Base-by-base conservation (phyloP, 2,113 vertebrate genomes). In the Sander vitreus region DNA sequence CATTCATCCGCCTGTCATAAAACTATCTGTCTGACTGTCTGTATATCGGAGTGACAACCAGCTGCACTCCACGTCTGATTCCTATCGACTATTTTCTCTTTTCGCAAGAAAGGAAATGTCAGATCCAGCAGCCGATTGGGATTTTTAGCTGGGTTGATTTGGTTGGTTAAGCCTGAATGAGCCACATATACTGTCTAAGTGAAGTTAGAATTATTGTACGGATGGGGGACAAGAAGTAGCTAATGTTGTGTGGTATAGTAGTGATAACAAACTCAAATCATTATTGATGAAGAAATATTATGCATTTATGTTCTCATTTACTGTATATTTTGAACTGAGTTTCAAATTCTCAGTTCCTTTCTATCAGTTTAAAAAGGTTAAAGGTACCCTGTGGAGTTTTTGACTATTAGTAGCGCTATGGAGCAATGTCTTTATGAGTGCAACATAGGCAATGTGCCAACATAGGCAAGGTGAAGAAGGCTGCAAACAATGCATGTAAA, bases 1-100 rank as follows among this genome's bases (percentile, higher is more conserved):
- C 68, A 54, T 84, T 84, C 68, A 54, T 80, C 69, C 19, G 36
- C 68, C 87, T 62, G 73, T 74, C 84, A 85, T 86, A 86, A 89
- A 67, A 45, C 64, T 69, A 58, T 78, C 85, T 54, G 58, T 57
- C 76, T 69, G 59, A 70, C 81, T 43, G 45, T 73, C 73, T 53
- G 67, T 27, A 6, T 18, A 25, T 88, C 54, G 62, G 58, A n/a
- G 62, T 73, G 73, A 76, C 76, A 77, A 62, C 55, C 16, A 10
- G 70, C 65, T 59, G 33, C 48, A 39, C 55, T 55, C 15, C 48
- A 6, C 14, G n/a, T 73, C 55, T 53, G 77, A 87, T 76, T 82
- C 80, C 51, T 65, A 48, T 75, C 53, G 21, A 47, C 50, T 55
- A 19, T 3, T 73, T 39, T 64, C 58, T 21, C 48, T 50, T 53